Conservation (phyloP, 2,113 vertebrate genomes). For the Grus americana region DNA sequence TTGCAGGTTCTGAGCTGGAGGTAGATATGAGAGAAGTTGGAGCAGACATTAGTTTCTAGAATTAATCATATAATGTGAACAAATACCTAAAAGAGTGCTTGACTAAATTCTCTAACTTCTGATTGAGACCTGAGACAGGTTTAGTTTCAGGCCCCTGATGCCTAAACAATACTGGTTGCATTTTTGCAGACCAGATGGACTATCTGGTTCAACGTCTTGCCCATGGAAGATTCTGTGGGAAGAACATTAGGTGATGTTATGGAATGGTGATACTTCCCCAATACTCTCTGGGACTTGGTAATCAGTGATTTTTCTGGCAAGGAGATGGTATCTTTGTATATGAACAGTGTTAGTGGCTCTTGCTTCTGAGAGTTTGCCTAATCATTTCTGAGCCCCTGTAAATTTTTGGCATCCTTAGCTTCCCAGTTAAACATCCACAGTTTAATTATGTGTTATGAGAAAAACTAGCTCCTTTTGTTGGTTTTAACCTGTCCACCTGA, state of each 20-base stretch:
- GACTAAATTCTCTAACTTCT: background rate
- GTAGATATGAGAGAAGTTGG: background rate
- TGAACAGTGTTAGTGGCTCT: background rate
- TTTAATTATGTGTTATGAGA: background rate
- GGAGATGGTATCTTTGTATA: background rate
- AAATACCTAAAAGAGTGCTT: background rate
- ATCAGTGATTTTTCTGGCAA: background rate
- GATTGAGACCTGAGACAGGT: background rate
- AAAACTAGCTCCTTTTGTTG: background rate
- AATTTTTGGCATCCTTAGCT: background rate
- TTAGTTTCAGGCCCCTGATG: background rate
- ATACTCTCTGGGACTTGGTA: background rate
- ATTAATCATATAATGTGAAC: background rate
- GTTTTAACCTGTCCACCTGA: background rate
- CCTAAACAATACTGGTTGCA: background rate
- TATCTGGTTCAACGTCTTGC: background rate
- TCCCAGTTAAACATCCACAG: background rate
- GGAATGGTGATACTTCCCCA: background rate
- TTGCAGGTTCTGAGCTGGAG: background rate
- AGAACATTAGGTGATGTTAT: background rate
- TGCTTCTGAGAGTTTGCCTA: background rate
- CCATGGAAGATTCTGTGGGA: background rate
- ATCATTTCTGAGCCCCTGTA: background rate
- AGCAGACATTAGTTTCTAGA: background rate
- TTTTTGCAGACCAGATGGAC: background rate